phyloP scores from a whole-genome alignment of 2,113 vertebrate genomes.

The Choloepus hoffmanni region DNA sequence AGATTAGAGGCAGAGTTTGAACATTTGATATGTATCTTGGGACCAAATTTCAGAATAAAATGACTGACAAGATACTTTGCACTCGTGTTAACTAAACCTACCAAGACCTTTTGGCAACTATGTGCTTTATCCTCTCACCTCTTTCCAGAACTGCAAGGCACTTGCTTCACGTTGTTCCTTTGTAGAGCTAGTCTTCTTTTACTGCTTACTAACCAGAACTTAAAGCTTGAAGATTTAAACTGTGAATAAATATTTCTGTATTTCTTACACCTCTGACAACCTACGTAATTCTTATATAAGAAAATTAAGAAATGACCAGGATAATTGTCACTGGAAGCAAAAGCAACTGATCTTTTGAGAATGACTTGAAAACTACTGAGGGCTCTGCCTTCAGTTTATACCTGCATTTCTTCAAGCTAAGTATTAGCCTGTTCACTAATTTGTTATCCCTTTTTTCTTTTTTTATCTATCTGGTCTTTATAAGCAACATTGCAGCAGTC shows the following conservation, averaged over 20 bases:
- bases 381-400: neutral
- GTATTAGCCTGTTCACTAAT: neutral
- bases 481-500: neutral
- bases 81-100: constrained; percentile 20
- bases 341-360: neutral
- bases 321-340: neutral
- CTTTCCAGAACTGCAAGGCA: neutral
- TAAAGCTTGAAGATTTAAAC: neutral
- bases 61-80: neutral
- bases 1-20: neutral
- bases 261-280: neutral
- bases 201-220: neutral
- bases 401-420: neutral
- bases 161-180: neutral
- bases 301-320: neutral
- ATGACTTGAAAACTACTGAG: neutral
- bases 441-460: neutral
- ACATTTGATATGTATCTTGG: neutral
- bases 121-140: constrained; percentile 1
- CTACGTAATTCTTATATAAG: neutral
- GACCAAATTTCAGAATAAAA: neutral
- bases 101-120: neutral
- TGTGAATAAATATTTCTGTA: neutral
- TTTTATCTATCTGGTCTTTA: neutral
- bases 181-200: neutral